phyloP scores from a whole-genome alignment of 1,140 invertebrate species.

The Drosophila parvula region DNA sequence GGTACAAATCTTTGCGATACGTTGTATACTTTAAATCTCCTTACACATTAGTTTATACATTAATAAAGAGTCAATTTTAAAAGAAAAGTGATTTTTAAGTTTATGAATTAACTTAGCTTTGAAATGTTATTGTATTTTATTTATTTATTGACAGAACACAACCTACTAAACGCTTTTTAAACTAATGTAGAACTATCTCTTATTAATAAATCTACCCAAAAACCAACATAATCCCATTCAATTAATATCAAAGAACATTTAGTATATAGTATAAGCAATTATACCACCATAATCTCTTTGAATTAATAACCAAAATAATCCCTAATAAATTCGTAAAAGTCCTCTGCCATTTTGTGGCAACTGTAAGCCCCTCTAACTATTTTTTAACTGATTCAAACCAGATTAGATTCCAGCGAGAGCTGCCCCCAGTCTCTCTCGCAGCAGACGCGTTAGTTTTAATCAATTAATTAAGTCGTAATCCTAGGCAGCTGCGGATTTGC shows the following conservation, averaged over 20 bases:
- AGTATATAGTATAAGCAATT: too few relatives aligned
- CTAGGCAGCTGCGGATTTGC: constrained; percentile 43
- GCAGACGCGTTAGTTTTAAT: constrained; percentile 62
- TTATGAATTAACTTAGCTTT: neutral
- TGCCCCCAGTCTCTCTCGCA: constrained; percentile 5
- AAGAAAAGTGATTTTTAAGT: neutral
- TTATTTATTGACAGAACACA: neutral
- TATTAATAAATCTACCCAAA: neutral
- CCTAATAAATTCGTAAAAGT: neutral
- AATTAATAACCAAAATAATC: neutral
- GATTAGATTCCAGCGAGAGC: constrained; percentile 14
- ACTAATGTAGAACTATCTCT: neutral
- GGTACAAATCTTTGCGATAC: too few relatives aligned
- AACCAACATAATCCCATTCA: neutral
- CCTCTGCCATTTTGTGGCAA: neutral
- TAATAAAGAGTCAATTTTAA: neutral
- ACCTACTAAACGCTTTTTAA: neutral
- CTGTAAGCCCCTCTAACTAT: constrained; percentile 2
- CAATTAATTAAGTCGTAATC: constrained; percentile 73
- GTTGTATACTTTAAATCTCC: too few relatives aligned
- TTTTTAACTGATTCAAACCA: constrained; percentile 27
- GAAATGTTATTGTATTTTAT: neutral
- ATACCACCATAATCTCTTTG: neutral
- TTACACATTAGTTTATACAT: neutral
- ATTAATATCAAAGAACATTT: neutral